These are phyloP conservation scores for Anthonomus grandis DNA, from an alignment of 1,140 invertebrate species.

Conservation along the genomic window DNA sequence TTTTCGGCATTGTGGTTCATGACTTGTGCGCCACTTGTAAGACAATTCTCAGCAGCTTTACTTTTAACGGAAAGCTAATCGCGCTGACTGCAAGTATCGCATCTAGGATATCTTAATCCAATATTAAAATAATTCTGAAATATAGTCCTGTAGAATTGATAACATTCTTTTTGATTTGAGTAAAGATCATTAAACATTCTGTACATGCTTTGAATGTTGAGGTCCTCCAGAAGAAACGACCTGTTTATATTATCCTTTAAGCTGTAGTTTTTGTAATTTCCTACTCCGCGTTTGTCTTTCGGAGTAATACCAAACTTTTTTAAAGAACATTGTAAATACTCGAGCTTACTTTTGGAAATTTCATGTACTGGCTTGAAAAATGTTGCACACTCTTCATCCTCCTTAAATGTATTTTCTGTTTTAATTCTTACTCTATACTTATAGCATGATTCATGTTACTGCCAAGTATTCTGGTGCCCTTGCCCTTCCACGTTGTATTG, in stretches of 20 bases:
- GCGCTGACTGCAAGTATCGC: constrained; percentile 5
- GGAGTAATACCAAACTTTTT: background rate
- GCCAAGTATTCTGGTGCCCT: background rate
- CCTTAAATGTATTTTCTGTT: background rate
- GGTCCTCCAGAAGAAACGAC: background rate
- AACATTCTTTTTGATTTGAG: constrained; percentile 1
- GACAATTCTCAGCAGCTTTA: background rate
- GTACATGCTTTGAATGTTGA: background rate
- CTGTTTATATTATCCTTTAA: background rate
- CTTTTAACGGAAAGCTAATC: background rate
- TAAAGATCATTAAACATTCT: background rate
- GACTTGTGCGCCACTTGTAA: background rate
- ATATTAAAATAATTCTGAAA: constrained; percentile 7
- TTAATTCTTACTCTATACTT: background rate
- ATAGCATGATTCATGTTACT: background rate
- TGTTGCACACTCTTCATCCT: too few species aligned
- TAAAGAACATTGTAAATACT: constrained; percentile 1
- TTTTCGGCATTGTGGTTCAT: background rate
- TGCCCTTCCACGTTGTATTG: background rate
- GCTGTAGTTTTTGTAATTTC: constrained; percentile 3
- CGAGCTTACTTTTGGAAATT: background rate
- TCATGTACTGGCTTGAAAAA: constrained; percentile 4
- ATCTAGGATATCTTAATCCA: constrained; percentile 7
- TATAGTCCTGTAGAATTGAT: constrained; percentile 2
- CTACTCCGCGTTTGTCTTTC: background rate